Conservation (phyloP, 2,888 invertebrate genomes). For the Hypsopygia costalis region DNA sequence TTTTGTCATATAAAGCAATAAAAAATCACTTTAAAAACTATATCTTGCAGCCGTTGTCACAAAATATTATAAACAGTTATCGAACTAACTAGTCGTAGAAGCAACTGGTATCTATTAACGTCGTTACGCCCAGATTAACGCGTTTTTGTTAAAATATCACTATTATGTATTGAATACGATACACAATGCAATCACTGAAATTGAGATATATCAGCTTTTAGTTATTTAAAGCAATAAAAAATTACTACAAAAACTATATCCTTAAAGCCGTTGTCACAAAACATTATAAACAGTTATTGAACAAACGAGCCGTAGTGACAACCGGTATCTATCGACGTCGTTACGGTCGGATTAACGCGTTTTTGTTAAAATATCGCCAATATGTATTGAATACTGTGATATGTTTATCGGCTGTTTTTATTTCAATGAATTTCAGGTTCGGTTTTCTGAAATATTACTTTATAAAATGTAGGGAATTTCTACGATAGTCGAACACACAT, state of each 20-base stretch:
- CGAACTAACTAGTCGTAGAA: not conserved
- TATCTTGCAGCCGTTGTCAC: conserved; percentile 1
- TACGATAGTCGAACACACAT: no score
- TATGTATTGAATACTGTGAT: conserved; percentile 11
- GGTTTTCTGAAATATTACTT: conserved; percentile 5
- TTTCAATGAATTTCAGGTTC: conserved; percentile 16
- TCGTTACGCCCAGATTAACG: conserved; percentile 54
- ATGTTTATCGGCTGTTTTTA: conserved; percentile 22
- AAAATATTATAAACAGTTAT: conserved; percentile 13
- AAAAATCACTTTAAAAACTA: not conserved
- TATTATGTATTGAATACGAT: conserved; percentile 10
- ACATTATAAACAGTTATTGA: conserved; percentile 12
- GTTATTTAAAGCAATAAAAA: no score
- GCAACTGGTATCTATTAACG: conserved; percentile 43
- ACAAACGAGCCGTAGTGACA: not conserved
- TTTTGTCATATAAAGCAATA: no score
- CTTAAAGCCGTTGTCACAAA: conserved; percentile 7
- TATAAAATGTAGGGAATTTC: no score
- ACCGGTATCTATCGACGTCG: conserved; percentile 46
- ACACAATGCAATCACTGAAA: no score
- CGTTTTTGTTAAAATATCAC: conserved; percentile 29
- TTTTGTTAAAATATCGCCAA: conserved; percentile 26
- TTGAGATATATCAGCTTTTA: no score
- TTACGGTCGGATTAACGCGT: conserved; percentile 54
- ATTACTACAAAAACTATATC: not conserved